Evolutionary conservation across 2,113 vertebrate species (phyloP).

Genomic region (Neopipo cinnamomea): DNA sequence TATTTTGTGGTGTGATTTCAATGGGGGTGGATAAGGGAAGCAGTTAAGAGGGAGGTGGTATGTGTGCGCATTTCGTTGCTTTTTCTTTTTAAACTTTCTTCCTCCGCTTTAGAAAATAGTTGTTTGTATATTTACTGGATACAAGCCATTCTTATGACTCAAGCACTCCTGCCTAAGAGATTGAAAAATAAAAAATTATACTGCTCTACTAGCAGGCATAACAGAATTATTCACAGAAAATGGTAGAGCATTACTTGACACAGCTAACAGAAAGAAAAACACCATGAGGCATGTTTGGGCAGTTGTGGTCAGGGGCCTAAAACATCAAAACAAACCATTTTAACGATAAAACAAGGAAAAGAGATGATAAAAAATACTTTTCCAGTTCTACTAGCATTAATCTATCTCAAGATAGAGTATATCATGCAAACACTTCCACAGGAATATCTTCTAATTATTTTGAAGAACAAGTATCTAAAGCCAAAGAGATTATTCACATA

Average conservation of each 20-base stretch:
- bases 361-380: background rate
- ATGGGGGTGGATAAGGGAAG: background rate
- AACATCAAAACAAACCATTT: background rate
- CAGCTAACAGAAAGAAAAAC: background rate
- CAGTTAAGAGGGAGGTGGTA: background rate
- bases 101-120: background rate
- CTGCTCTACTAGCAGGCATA: background rate
- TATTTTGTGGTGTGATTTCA: background rate
- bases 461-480: background rate
- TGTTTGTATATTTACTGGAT: background rate
- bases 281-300: background rate
- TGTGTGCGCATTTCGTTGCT: background rate
- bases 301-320: background rate
- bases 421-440: background rate
- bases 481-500: background rate
- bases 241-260: background rate
- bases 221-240: background rate
- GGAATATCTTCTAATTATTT: background rate
- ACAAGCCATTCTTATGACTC: background rate
- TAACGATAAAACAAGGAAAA: background rate
- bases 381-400: background rate
- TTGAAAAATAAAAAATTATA: background rate
- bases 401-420: background rate
- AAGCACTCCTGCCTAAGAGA: background rate
- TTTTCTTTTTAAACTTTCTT: background rate